Evolutionary conservation across 2,797 vertebrate genomes (phyloP).

Genomic region (Hydrolagus colliei): DNA sequence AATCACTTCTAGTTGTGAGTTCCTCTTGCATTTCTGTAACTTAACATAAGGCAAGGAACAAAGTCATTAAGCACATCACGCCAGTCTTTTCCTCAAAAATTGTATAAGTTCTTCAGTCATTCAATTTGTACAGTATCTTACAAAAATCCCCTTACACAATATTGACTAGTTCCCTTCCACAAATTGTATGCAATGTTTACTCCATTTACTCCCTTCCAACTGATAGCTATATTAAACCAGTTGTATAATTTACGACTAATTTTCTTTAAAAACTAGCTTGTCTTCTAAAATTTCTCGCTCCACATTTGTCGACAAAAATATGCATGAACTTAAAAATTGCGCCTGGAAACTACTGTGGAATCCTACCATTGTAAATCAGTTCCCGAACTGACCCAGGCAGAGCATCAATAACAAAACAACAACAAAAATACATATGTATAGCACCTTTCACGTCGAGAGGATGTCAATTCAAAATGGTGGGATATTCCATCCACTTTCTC

Average conservation of each 20-base stretch:
- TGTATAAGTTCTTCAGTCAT: not conserved
- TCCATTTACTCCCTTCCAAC: not conserved
- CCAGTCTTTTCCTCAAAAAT: not conserved
- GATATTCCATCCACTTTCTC: not conserved
- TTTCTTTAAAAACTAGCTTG: not conserved
- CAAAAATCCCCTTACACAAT: not conserved
- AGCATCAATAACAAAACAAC: no score
- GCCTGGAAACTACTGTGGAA: not conserved
- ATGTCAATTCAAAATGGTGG: not conserved
- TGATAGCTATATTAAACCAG: not conserved
- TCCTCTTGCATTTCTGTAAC: not conserved
- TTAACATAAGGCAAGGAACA: not conserved
- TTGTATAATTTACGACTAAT: not conserved
- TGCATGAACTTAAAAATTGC: not conserved
- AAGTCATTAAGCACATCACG: not conserved
- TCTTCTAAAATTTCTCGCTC: not conserved
- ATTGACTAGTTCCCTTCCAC: not conserved
- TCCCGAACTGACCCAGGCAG: no score
- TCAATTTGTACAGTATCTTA: not conserved
- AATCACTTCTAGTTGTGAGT: not conserved
- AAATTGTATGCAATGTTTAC: not conserved
- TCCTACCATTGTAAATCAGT: not conserved
- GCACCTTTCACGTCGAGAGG: not conserved
- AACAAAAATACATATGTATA: no score
- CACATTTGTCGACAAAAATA: no score